Base-by-base conservation (phyloP, 2,113 vertebrate genomes). In the Paratilapia polleni region DNA sequence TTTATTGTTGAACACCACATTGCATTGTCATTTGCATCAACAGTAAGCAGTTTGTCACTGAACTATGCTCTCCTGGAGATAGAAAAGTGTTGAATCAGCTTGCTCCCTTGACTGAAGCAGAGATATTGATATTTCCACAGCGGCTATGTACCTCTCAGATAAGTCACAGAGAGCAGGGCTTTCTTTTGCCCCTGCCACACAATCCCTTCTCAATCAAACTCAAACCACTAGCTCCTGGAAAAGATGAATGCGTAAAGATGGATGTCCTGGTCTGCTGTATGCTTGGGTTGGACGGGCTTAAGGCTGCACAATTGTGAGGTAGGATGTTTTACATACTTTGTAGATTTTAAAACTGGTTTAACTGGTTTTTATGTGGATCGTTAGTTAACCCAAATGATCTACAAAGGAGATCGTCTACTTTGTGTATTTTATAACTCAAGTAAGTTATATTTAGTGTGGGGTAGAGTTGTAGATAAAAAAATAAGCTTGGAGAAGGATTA, bases 111-210 rank as follows among this genome's bases (percentile, higher is more conserved):
- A 94, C 78, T 90, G 88, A 89, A 91, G 86, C 56, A 7, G 73
- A 84, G 82, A 77, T 92, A 92, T 94, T 91, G 91, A 92, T 94
- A 92, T 93, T 92, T 92, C 84, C 82, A 89, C 77, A 81, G 80
- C 90, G 82, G 76, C 63, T 86, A 77, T 85, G 80, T 89, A 70
- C 70, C 77, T 80, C 62, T 28, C 85, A 84, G 84, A 85, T 81
- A 66, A 87, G 88, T 91, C 90, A 84, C 43, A 68, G 24, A 63
- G 88, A 85, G 75, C 43, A 86, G 64, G 78, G 84, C 85, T 79
- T 92, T 88, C 36, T 83, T 85, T 85, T 63, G n/a, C 54, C 38
- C 26, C 31, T 66, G 84, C 88, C 84, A 81, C 80, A 80, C 87
- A 82, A 81, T 87, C 85, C 26, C 34, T 13, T 57, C 41, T 58